phyloP scores from a whole-genome alignment of 2,888 invertebrate species.

The Plebejus melissa region DNA sequence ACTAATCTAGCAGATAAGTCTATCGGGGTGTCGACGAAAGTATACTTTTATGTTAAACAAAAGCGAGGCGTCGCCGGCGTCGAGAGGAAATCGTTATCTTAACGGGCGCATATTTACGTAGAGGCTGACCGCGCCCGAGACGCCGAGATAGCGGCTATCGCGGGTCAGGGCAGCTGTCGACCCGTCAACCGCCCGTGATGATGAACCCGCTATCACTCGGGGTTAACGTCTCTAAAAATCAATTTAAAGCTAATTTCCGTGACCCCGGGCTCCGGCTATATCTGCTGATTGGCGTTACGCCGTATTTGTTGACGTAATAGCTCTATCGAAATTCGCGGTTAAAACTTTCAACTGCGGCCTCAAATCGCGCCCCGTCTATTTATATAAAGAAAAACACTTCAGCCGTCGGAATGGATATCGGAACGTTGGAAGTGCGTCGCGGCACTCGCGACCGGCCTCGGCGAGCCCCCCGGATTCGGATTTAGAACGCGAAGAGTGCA shows the following conservation, averaged over 20 bases:
- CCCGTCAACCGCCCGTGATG: slow-evolving; percentile 47
- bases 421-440: slow-evolving; percentile 43
- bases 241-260: slow-evolving; percentile 52
- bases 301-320: slow-evolving; percentile 51
- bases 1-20: slow-evolving; percentile 26
- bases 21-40: slow-evolving; percentile 50
- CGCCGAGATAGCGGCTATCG: slow-evolving; percentile 4
- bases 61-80: slow-evolving; percentile 60
- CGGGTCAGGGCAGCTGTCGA: slow-evolving; percentile 74
- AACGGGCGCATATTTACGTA: slow-evolving; percentile 72
- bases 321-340: slow-evolving; percentile 60
- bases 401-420: slow-evolving; percentile 52
- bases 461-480: slow-evolving; percentile 56
- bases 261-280: slow-evolving; percentile 34
- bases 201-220: slow-evolving; percentile 39
- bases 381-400: slow-evolving; percentile 63
- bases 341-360: slow-evolving; percentile 70
- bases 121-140: slow-evolving; percentile 61
- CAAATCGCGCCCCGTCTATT: slow-evolving; percentile 65
- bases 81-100: slow-evolving; percentile 74
- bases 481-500: slow-evolving; percentile 54
- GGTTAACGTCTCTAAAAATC: slow-evolving; percentile 69
- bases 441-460: slow-evolving; percentile 40
- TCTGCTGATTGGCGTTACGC: slow-evolving; percentile 49
- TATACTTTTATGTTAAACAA: slow-evolving; percentile 61